Evolutionary conservation across 2,888 invertebrate species (phyloP).

Genomic region (Mycogona germanica): DNA sequence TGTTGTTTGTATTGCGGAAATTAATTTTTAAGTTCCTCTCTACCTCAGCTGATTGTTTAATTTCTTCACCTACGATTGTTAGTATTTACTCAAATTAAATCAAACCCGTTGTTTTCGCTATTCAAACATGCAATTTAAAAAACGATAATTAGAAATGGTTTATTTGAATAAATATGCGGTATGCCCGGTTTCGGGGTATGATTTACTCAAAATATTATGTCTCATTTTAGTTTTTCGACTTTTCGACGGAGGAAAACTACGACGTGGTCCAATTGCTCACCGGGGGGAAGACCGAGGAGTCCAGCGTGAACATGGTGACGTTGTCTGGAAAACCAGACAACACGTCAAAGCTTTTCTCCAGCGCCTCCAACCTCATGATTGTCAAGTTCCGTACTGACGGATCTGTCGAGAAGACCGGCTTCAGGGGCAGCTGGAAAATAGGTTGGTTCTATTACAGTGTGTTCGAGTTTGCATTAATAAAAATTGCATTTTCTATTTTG

Average conservation of each 20-base stretch:
- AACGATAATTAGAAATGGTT: background rate
- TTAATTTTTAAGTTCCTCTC: no score
- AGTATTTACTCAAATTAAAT: no score
- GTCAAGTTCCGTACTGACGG: slow-evolving; percentile 93
- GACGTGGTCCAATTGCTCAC: slow-evolving; percentile 94
- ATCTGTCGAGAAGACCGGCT: slow-evolving; percentile 84
- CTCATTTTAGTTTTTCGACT: slow-evolving; percentile 69
- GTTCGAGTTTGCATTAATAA: background rate
- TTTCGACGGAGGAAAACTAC: slow-evolving; percentile 93
- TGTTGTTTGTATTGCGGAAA: no score
- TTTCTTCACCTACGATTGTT: no score
- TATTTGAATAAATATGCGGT: background rate
- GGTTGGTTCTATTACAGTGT: slow-evolving; percentile 19
- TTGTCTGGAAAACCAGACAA: slow-evolving; percentile 77
- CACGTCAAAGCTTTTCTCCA: slow-evolving; percentile 70
- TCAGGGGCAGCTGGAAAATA: slow-evolving; percentile 38
- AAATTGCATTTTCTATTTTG: slow-evolving; percentile 7
- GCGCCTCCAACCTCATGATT: slow-evolving; percentile 96
- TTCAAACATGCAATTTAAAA: no score
- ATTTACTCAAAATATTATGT: no score
- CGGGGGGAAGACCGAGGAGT: slow-evolving; percentile 88
- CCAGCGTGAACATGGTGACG: slow-evolving; percentile 79
- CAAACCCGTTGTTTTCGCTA: no score
- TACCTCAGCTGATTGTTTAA: no score
- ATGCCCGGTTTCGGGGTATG: no score